Evolutionary conservation across 2,797 vertebrate species (phyloP), one percentile per base, ranked within the genome.

Genomic region (Pitangus sulphuratus): DNA sequence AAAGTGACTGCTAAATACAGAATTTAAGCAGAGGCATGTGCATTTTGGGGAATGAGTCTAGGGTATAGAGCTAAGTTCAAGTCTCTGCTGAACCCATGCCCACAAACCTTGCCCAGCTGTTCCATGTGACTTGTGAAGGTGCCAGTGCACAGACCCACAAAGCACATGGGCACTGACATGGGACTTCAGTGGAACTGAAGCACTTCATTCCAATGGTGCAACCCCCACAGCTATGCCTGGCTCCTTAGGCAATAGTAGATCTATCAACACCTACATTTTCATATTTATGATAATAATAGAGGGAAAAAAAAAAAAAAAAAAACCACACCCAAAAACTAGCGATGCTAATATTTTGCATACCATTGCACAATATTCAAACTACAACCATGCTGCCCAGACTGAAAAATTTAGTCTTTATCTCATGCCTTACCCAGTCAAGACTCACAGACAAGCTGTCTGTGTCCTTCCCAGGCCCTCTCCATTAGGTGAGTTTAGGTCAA

Each of bases 71-170:
- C 12, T 31, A 18, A 24, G 15, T 68, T 69, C 58, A 65, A 48
- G 31, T 44, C 37, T 21, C 50, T 53, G 45, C 57, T 53, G 56
- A 84, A 37, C 21, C 14, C 14, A 9, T 18, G 37, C 10, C 15
- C 39, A 33, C 66, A 76, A 80, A 85, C 62, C 39, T 50, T 39
- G 7, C 42, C 9, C 15, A 15, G 15, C 17, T 2, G 0, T 68
- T 66, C n/a, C 0, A 0, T 37, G 31, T 19, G 35, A 21, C 26
- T 53, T 0, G 1, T 45, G 65, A 62, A 90, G 20, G 8, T 56
- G 37, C 37, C 69, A 10, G 11, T 28, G 75, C 3, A 1, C 10
- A n/a, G 35, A 35, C 15, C 39, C 12, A 10, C 48, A 77, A 40
- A 53, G 30, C 19, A 14, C 12, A 3, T 8, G n/a, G 51, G 26